Base-by-base conservation (phyloP, 2,113 vertebrate species). In the Nanorana parkeri region DNA sequence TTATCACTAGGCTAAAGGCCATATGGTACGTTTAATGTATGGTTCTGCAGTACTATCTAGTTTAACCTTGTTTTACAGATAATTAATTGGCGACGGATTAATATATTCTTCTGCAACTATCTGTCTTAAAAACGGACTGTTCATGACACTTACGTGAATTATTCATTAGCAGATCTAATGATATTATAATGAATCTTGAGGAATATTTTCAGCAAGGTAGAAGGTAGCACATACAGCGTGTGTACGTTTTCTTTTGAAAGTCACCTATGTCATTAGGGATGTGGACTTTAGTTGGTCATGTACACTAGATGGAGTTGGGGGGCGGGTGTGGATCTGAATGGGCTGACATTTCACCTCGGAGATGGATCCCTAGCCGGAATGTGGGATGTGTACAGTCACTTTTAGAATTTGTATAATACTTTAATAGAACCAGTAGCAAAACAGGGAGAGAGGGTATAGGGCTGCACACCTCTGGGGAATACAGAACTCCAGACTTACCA, bases 61-160 rank as follows among this genome's bases (percentile, higher is more conserved):
- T 82, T 82, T 82, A 75, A 67, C 80, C 80, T 82, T 82, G 80
- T 82, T 82, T 75, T 36, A 75, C 80, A 75, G 51, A 82, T 82
- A 82, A 82, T 82, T 82, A 82, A 82, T 82, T 67, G 80, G 26
- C 58, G 52, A 21, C 1, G 63, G 6, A 67, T 67, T 75, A 82
- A 74, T 72, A 54, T 64, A 56, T 82, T 67, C 71, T 56, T 36
- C 51, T 75, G 23, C 68, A 13, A 51, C 68, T 29, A 75, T 67
- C 71, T 36, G 51, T 68, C 60, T 36, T 58, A 41, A 74, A 67
- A 67, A 82, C 58, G 69, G 55, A 58, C 80, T 65, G 20, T 75
- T 65, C 23, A n/a, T 17, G 69, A 26, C 24, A 63, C 47, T 55
- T 29, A 52, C 19, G 77, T 79, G 21, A 79, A 79, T 68, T 79